A percentile compares a stretch with the other conserved stretches of the same genome.
Evolutionary conservation across 2,888 invertebrate genomes (phyloP).

Genomic region (Phanerotoma sp.): DNA sequence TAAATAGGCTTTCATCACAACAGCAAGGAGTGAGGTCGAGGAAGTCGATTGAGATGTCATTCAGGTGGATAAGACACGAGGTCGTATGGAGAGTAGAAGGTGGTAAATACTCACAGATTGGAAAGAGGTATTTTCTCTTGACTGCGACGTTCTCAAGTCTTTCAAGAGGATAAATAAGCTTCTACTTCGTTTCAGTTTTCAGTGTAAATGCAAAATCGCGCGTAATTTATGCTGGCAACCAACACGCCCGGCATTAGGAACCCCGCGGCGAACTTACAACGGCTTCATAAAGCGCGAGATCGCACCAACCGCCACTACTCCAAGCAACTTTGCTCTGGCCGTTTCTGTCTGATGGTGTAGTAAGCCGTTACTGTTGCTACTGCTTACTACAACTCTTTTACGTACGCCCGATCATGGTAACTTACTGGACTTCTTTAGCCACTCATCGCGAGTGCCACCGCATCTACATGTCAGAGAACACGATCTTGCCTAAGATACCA

Average conservation of each 20-base stretch:
- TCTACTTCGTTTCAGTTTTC: constrained; percentile 44
- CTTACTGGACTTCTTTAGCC: constrained; percentile 24
- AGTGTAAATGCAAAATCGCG: constrained; percentile 52
- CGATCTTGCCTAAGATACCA: constrained; percentile 13
- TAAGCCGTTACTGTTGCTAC: constrained; percentile 16
- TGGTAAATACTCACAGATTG: neutral
- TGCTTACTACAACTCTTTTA: constrained; percentile 18
- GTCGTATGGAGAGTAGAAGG: constrained; percentile 8
- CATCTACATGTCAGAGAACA: constrained; percentile 19
- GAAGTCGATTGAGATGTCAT: constrained; percentile 22
- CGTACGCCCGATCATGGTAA: constrained; percentile 37
- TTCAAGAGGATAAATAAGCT: constrained; percentile 32
- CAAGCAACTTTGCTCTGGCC: constrained; percentile 4
- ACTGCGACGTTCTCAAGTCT: constrained; percentile 1
- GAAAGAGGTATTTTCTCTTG: neutral
- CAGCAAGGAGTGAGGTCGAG: neutral
- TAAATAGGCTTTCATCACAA: neutral
- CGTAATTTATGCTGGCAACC: constrained; percentile 54
- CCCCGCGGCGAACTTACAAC: constrained; percentile 54
- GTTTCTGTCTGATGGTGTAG: neutral
- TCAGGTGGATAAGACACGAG: constrained; percentile 8
- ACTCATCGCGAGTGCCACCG: constrained; percentile 10
- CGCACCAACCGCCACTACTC: constrained; percentile 28
- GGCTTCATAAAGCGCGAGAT: constrained; percentile 49
- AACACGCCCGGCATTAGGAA: constrained; percentile 49